phyloP scores from a whole-genome alignment of 2,888 invertebrate genomes.

The Trissolcus japonicus region DNA sequence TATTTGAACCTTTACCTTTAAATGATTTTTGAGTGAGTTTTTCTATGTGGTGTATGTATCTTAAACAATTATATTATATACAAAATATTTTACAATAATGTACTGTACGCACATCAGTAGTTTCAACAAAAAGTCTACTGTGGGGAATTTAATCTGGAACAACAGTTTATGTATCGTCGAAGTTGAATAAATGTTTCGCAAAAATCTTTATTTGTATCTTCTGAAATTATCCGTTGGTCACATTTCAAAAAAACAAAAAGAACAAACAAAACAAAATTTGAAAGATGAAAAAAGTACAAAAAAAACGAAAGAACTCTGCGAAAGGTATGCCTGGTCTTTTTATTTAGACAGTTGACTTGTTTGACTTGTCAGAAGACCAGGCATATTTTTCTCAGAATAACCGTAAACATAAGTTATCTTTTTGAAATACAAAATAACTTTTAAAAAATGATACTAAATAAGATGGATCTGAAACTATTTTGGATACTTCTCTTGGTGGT shows the following conservation, averaged over 20 bases:
- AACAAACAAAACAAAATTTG: not conserved
- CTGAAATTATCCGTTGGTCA: too few relatives aligned
- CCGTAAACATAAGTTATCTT: too few relatives aligned
- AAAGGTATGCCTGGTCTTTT: too few relatives aligned
- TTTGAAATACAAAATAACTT: not conserved
- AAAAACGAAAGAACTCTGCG: too few relatives aligned
- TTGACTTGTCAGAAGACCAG: too few relatives aligned
- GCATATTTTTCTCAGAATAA: too few relatives aligned
- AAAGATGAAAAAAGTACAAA: not conserved
- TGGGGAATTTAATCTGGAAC: constrained; percentile 47
- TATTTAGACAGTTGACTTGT: too few relatives aligned
- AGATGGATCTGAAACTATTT: too few relatives aligned
- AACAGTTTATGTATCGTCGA: constrained; percentile 67
- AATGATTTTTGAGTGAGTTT: constrained; percentile 12
- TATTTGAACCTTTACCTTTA: too few relatives aligned
- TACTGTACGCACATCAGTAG: constrained; percentile 66
- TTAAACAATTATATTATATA: constrained; percentile 59
- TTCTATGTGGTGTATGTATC: constrained; percentile 59
- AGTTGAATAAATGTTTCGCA: constrained; percentile 74
- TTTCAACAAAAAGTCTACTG: constrained; percentile 53
- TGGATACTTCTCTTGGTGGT: too few relatives aligned
- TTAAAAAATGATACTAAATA: too few relatives aligned
- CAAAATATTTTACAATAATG: constrained; percentile 10
- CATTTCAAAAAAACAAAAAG: not conserved
- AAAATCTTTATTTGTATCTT: constrained; percentile 15